Percentiles rank a stretch among this genome's conserved stretches.
Conservation (phyloP, 2,888 invertebrate species). For the Ornithoptera priamus region DNA sequence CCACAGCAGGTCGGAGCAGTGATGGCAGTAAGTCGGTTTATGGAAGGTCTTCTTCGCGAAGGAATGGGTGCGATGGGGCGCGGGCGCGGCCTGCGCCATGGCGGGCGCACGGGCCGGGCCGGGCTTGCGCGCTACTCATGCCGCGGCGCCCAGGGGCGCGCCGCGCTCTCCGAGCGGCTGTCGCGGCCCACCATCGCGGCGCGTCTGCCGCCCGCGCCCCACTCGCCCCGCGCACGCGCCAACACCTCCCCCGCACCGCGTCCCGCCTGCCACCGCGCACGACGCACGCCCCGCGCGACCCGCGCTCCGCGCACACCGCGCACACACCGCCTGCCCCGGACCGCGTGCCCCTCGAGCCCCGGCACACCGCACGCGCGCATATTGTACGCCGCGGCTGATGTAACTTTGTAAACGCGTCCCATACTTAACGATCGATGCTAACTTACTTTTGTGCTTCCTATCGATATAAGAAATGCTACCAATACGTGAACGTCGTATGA, state of each 20-base stretch:
- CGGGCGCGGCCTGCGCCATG: slow-evolving; percentile 81
- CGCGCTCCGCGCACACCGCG: slow-evolving; percentile 31
- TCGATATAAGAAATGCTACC: slow-evolving; percentile 8
- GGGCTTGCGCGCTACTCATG: slow-evolving; percentile 77
- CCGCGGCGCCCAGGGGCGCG: slow-evolving; percentile 80
- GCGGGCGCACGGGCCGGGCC: slow-evolving; percentile 78
- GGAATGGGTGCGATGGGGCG: slow-evolving; percentile 90
- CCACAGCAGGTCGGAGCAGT: slow-evolving; percentile 99
- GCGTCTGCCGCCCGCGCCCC: slow-evolving; percentile 65
- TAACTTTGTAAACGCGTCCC: slow-evolving; percentile 18
- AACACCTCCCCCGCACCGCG: slow-evolving; percentile 46
- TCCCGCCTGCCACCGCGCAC: slow-evolving; percentile 15
- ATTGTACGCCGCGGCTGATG: slow-evolving; percentile 29
- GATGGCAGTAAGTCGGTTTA: slow-evolving; percentile 99
- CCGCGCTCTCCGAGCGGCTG: slow-evolving; percentile 80
- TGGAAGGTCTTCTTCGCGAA: slow-evolving; percentile 99
- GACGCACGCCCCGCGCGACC: slow-evolving; percentile 38
- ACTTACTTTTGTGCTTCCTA: slow-evolving; percentile 2
- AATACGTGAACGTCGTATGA: background rate
- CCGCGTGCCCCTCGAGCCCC: slow-evolving; percentile 36
- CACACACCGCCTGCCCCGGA: no score
- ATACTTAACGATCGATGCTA: slow-evolving; percentile 18
- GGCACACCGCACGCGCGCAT: slow-evolving; percentile 27
- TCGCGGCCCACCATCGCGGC: slow-evolving; percentile 80
- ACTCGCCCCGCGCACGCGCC: slow-evolving; percentile 50